Evolutionary conservation across 2,113 vertebrate genomes (phyloP).

Genomic region (Bombycilla garrulus): DNA sequence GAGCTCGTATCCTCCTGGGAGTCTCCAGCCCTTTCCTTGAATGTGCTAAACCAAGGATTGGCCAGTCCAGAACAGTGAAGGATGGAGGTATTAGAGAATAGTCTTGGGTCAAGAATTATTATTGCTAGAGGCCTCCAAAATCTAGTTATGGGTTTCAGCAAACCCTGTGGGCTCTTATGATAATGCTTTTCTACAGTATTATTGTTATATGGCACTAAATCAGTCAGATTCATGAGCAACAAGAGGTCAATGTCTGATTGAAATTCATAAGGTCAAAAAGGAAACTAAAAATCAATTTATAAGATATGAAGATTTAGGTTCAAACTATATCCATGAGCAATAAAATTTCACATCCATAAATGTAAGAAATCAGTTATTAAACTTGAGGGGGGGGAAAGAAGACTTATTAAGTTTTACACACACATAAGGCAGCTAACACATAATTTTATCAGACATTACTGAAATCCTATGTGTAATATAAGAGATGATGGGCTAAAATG

Average conservation of each 20-base stretch:
- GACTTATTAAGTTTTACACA: constrained; percentile 86
- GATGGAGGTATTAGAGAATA: constrained; percentile 57
- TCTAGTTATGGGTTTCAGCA: constrained; percentile 75
- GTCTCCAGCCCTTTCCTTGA: not conserved
- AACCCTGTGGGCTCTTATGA: constrained; percentile 76
- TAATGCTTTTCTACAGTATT: constrained; percentile 79
- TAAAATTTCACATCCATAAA: constrained; percentile 85
- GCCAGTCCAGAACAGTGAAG: constrained; percentile 35
- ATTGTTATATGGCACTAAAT: constrained; percentile 83
- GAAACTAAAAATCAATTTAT: constrained; percentile 89
- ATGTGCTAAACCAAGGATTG: not conserved
- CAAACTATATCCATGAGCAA: constrained; percentile 83
- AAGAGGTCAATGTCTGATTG: constrained; percentile 85
- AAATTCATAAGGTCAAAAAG: constrained; percentile 89
- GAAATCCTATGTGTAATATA: constrained; percentile 85
- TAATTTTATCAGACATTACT: constrained; percentile 84
- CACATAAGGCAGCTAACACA: constrained; percentile 82
- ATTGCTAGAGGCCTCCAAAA: constrained; percentile 74
- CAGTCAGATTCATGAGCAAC: constrained; percentile 84
- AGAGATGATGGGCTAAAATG: constrained; percentile 83
- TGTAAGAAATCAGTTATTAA: constrained; percentile 86
- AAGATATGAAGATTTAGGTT: constrained; percentile 87
- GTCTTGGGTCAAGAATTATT: constrained; percentile 76
- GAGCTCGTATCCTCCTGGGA: constrained; percentile 6
- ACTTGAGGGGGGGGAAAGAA: constrained; percentile 75